These are phyloP conservation scores for Bergia puertoricense DNA, from an alignment of 92 coral and sea anemone species.

Conservation along the genomic window DNA sequence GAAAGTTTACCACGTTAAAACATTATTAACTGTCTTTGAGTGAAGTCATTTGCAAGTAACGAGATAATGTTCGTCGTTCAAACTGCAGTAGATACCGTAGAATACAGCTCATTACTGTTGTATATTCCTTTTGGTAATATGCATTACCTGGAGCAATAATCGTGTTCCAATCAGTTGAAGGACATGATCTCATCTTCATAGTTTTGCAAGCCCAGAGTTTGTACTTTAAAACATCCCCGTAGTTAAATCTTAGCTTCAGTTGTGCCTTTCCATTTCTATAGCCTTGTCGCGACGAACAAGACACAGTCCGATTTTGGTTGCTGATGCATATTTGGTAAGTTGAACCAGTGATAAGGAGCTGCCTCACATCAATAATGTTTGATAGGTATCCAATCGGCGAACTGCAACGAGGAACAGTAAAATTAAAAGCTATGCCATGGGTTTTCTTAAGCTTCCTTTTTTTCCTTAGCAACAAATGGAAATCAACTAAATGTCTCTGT, in stretches of 20 bases:
- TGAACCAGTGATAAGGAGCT: not conserved
- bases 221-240: not conserved
- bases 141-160: not conserved
- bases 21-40: no score
- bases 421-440: not conserved
- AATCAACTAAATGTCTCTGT: no score
- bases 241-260: no score
- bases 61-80: no score
- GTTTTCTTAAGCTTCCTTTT: no score
- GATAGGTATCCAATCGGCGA: not conserved
- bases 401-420: not conserved
- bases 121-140: no score
- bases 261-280: not conserved
- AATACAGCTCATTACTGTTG: no score
- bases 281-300: not conserved
- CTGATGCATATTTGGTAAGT: not conserved
- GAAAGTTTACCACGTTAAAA: no score
- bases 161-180: not conserved
- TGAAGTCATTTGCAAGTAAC: no score
- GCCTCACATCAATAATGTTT: not conserved
- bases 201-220: not conserved
- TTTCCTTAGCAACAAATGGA: no score
- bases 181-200: not conserved
- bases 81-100: no score
- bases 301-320: not conserved